These are phyloP conservation scores for Heterotilapia buettikoferi DNA, from an alignment of 2,113 vertebrate species.

Conservation along the genomic window DNA sequence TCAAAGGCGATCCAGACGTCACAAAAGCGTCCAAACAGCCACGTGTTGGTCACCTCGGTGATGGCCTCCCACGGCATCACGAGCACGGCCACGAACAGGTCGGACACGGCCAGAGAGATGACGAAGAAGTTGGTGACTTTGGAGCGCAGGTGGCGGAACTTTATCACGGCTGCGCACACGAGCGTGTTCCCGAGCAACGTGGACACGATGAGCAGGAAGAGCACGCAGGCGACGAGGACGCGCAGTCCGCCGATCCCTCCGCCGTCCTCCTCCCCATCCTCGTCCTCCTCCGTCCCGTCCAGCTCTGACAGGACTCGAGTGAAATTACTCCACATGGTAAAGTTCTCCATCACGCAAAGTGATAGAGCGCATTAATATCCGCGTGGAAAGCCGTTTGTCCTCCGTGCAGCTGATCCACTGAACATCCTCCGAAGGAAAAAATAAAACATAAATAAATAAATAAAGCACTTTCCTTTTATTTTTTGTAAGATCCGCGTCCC, in stretches of 20 bases:
- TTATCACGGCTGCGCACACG: constrained; percentile 73
- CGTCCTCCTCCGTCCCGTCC: background rate
- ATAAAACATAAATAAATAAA: background rate
- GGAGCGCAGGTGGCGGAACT: constrained; percentile 71
- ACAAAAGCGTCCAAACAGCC: constrained; percentile 77
- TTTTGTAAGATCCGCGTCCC: background rate
- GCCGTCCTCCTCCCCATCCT: background rate
- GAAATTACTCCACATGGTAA: constrained; percentile 33
- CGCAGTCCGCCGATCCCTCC: constrained; percentile 24
- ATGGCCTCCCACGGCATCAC: constrained; percentile 82
- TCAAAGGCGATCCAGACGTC: constrained; percentile 80
- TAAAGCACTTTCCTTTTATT: fast-evolving
- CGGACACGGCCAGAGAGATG: constrained; percentile 76
- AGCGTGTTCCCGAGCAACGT: constrained; percentile 75
- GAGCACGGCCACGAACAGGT: constrained; percentile 77
- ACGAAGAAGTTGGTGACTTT: constrained; percentile 82
- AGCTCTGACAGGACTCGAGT: constrained; percentile 45
- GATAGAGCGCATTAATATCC: background rate
- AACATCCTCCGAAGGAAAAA: background rate
- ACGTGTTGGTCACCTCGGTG: constrained; percentile 69
- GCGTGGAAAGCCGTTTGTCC: fast-evolving
- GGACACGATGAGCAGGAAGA: constrained; percentile 75
- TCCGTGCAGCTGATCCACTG: background rate
- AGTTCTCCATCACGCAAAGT: constrained; percentile 48
- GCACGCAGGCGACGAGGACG: constrained; percentile 70